Base-by-base conservation (phyloP, 2,797 vertebrate genomes). In the Labeo calbasu region DNA sequence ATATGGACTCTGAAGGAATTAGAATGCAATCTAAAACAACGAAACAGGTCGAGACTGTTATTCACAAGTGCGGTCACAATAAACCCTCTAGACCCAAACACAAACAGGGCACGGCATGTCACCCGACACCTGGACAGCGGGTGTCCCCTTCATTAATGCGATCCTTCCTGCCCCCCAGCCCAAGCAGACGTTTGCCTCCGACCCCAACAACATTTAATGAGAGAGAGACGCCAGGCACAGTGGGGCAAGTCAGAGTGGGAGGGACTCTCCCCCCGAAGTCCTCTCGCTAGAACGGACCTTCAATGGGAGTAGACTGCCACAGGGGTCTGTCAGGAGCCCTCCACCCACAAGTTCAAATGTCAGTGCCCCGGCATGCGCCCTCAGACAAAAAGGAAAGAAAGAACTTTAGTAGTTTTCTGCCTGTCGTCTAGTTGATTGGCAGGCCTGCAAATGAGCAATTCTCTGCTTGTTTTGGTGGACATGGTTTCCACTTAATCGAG, bases 131-230 rank as follows among this genome's bases (percentile, higher is more conserved):
- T 57, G n/a, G 66, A 81, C 85, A 87, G 82, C 25, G 51, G 70
- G 86, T 77, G 70, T 79, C 81, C 71, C 79, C 81, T 86, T 88
- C 82, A 89, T 90, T 90, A 90, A 90, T 89, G 85, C 66, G 81
- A 89, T 88, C 88, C 90, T 91, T 89, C 88, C 89, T 87, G 88
- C 86, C 81, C 77, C 50, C 66, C 77, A 84, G 70, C 75, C 17
- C 85, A 12, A 6, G 86, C 85, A 88, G 89, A 90, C 86, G 81
- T 80, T 32, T 84, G 88, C 82, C 87, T 88, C 81, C 83, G 68
- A 91, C 90, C 91, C 90, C 72, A 87, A 91, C 43, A 85, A 90
- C 88, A 92, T 94, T 95, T 94, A 94, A 94, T 88, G 92, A 93
- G 91, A 43, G 8, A 79, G 88, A 89, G 93, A 94, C 90, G 91